Conservation (phyloP, 2,888 invertebrate genomes). For the Eumerus sabulonum region DNA sequence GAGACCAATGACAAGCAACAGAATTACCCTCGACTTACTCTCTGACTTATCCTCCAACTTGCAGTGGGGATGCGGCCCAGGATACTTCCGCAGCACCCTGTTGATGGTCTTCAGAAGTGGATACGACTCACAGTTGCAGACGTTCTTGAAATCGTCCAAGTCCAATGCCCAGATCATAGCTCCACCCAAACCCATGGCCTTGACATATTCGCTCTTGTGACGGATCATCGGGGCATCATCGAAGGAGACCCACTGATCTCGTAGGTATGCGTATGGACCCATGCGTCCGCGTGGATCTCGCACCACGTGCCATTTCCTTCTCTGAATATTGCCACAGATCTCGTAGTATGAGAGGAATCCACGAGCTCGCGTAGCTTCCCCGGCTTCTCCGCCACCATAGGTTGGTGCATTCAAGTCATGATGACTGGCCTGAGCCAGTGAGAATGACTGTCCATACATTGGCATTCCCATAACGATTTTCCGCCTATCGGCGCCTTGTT, state of each 20-base stretch:
- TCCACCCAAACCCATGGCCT: slow-evolving; percentile 89
- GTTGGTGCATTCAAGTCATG: slow-evolving; percentile 88
- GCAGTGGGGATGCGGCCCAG: slow-evolving; percentile 84
- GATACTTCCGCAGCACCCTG: slow-evolving; percentile 86
- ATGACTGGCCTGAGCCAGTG: slow-evolving; percentile 83
- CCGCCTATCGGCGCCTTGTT: slow-evolving; percentile 86
- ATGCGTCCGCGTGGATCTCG: slow-evolving; percentile 89
- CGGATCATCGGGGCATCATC: slow-evolving; percentile 92
- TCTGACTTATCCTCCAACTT: slow-evolving; percentile 79
- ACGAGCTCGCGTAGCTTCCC: slow-evolving; percentile 91
- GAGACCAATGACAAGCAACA: neutral
- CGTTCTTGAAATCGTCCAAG: slow-evolving; percentile 90
- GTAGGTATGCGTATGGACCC: slow-evolving; percentile 90
- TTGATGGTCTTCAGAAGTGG: slow-evolving; percentile 90
- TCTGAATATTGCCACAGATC: slow-evolving; percentile 89
- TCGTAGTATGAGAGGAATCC: slow-evolving; percentile 95
- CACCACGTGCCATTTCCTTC: slow-evolving; percentile 88
- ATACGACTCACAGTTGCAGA: slow-evolving; percentile 89
- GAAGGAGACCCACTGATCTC: slow-evolving; percentile 96
- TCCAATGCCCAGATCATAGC: slow-evolving; percentile 95
- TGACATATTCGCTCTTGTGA: slow-evolving; percentile 90
- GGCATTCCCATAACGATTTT: slow-evolving; percentile 93
- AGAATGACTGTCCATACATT: slow-evolving; percentile 93
- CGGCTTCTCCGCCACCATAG: slow-evolving; percentile 93
- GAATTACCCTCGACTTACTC: slow-evolving; percentile 71